Base-by-base conservation (phyloP, 2,888 invertebrate genomes). In the Nymphalis polychloros region DNA sequence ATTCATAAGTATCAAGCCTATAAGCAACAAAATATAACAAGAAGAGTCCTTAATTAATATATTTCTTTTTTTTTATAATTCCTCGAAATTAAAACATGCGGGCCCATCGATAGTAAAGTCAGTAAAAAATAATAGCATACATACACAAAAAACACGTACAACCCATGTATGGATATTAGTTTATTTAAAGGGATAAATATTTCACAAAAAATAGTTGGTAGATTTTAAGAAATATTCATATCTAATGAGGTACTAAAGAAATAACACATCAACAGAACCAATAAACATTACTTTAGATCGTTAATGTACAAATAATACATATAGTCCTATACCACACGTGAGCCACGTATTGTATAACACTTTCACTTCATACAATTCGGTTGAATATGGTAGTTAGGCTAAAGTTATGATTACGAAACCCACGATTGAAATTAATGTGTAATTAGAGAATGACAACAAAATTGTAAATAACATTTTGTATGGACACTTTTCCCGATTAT, bases 361-460 rank as follows among this genome's bases (percentile, higher is more conserved):
- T 75, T 75, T 75, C 74, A 69, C 74, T 70, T 35, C 62, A 59
- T 53, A 20, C 60, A 47, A 52, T 69, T 67, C 63, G 67, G 72
- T 71, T 71, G 75, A 71, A 72, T 70, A 64, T 67, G 61, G 69
- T 62, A 69, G 71, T 73, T 72, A 74, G 68, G 65, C 63, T 75
- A 77, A 76, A 75, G 71, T 73, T 71, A 67, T 74, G 72, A 74
- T 75, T 73, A 73, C 68, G 70, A 73, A 72, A 71, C 64, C 52
- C 48, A 59, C 63, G 61, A 71, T 69, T 70, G 61, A 68, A 72
- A 77, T 75, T 72, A 73, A 75, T 72, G 64, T 69, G 65, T 67
- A 76, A 78, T 78, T 76, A 75, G 55, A 63, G 70, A 68, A 71
- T 84, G 84, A 87, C 84, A 87, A 79, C 80, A 73, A 81, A 78